phyloP scores from a whole-genome alignment of 2,797 vertebrate genomes.

The Amazonetta brasiliensis region DNA sequence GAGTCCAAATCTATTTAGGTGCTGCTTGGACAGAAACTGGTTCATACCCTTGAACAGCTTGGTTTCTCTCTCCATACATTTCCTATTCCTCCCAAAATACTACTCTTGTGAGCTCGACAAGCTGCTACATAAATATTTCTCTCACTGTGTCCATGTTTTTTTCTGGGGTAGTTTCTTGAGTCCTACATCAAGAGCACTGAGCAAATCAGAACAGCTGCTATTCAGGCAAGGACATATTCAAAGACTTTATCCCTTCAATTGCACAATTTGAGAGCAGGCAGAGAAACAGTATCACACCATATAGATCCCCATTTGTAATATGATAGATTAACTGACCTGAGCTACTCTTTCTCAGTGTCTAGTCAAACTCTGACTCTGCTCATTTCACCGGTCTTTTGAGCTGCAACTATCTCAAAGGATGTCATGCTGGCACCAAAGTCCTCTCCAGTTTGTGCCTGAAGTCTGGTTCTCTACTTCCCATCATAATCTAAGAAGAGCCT shows the following conservation, averaged over 20 bases:
- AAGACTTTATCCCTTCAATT: conserved; percentile 10
- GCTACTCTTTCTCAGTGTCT: not conserved
- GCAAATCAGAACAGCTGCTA: not conserved
- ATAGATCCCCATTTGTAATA: not conserved
- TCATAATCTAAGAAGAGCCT: not conserved
- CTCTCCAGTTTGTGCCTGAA: conserved; percentile 11
- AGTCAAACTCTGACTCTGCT: conserved; percentile 8
- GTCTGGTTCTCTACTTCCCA: not conserved
- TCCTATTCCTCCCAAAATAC: not conserved
- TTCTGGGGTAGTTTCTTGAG: not conserved
- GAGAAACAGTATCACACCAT: not conserved
- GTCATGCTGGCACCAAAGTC: not conserved
- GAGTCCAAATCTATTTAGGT: not conserved
- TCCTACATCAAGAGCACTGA: not conserved
- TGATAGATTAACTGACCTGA: not conserved
- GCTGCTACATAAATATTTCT: not conserved
- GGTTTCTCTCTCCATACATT: not conserved
- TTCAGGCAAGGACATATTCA: not conserved
- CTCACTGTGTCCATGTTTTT: not conserved
- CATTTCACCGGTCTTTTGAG: conserved; percentile 13
- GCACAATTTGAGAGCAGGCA: conserved; percentile 1
- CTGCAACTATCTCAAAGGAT: conserved; percentile 23
- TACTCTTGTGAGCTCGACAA: not conserved
- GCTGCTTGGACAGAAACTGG: not conserved
- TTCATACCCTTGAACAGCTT: not conserved